phyloP scores from a whole-genome alignment of 64 coral and sea anemone genomes.

The Stichodactyla helianthus region DNA sequence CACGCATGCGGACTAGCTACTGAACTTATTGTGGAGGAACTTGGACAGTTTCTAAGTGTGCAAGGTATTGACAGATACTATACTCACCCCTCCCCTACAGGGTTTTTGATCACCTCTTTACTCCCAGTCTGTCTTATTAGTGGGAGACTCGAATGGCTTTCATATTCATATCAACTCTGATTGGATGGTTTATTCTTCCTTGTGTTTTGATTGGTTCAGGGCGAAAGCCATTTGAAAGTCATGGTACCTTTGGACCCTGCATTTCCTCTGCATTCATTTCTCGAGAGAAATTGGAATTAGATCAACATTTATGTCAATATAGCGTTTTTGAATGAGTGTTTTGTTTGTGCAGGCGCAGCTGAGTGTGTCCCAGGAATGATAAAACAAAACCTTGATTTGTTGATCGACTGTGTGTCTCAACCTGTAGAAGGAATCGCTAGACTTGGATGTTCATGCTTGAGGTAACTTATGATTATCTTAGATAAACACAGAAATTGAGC shows the following conservation, averaged over 20 bases:
- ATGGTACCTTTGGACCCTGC: background rate
- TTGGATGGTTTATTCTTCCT: too few species aligned
- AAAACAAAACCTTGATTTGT: constrained; percentile 83
- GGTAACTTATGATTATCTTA: constrained; percentile 27
- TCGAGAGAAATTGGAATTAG: too few species aligned
- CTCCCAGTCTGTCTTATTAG: background rate
- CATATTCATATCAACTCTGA: too few species aligned
- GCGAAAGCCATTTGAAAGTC: background rate
- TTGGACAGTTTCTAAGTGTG: constrained; percentile 85
- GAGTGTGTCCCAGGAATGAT: constrained; percentile 93
- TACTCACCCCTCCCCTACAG: background rate
- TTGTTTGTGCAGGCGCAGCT: constrained; percentile 59
- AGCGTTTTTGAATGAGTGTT: background rate
- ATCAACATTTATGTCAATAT: background rate
- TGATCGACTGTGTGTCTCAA: constrained; percentile 87
- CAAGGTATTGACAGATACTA: constrained; percentile 51
- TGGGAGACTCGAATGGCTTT: too few species aligned
- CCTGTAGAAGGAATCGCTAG: constrained; percentile 92
- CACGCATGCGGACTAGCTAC: constrained; percentile 97
- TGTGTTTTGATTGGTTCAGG: too few species aligned
- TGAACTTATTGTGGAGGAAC: constrained; percentile 86
- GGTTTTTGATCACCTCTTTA: background rate
- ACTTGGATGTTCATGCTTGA: constrained; percentile 93
- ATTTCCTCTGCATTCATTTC: background rate
- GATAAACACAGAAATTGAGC: background rate